These are phyloP conservation scores for Gerris buenoi DNA, from an alignment of 1,140 invertebrate genomes.

Conservation along the genomic window DNA sequence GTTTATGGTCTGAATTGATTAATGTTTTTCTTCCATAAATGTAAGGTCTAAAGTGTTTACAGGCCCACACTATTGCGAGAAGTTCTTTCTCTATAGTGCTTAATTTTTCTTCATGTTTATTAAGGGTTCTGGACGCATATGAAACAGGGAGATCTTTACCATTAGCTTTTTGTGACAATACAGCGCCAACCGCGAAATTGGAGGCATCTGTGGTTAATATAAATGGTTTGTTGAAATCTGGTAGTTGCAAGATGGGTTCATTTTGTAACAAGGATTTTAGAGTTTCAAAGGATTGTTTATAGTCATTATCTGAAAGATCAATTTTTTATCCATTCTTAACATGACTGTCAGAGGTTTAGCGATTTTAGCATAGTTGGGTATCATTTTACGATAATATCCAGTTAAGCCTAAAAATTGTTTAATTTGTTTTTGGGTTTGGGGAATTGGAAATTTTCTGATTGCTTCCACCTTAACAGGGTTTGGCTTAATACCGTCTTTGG, in stretches of 20 bases:
- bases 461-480: constrained; percentile 25
- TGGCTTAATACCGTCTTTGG: constrained; percentile 23
- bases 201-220: no score
- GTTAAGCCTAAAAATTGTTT: constrained; percentile 30
- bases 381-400: constrained; percentile 28
- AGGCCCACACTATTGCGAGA: no score
- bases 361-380: constrained; percentile 23
- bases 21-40: no score
- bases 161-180: no score
- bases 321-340: constrained; percentile 23
- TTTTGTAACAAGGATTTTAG: constrained; percentile 5
- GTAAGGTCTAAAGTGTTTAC: no score
- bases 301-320: constrained; percentile 3
- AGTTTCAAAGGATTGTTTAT: not conserved
- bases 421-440: constrained; percentile 28
- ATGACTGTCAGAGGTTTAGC: constrained; percentile 23
- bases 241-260: constrained; percentile 2
- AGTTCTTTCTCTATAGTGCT: no score
- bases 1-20: no score
- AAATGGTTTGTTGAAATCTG: constrained; percentile 26
- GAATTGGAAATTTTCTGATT: constrained; percentile 22
- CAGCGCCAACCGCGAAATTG: no score
- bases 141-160: no score
- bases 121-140: no score
- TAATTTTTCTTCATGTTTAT: no score